phyloP scores from a whole-genome alignment of 2,888 invertebrate species.

The Unio delphinus region DNA sequence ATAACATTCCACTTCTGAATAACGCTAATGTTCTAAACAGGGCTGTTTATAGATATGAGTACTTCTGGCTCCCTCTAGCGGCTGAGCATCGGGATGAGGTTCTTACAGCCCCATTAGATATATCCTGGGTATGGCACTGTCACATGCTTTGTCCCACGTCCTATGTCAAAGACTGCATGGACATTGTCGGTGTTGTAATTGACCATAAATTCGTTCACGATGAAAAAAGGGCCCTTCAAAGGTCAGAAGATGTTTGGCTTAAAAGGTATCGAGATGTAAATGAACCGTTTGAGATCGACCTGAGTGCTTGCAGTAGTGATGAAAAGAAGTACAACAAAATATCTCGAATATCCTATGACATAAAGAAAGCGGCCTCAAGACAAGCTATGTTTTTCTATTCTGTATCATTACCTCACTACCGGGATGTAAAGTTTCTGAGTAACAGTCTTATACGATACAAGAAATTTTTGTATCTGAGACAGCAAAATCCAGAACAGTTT shows the following conservation, averaged over 20 bases:
- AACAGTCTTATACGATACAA: constrained; percentile 69
- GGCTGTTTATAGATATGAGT: constrained; percentile 72
- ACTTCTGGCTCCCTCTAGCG: constrained; percentile 72
- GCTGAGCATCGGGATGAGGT: constrained; percentile 54
- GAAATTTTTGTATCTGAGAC: constrained; percentile 70
- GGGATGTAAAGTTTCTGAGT: constrained; percentile 68
- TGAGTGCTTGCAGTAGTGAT: constrained; percentile 3
- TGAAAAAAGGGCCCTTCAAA: constrained; percentile 29
- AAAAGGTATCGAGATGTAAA: constrained; percentile 37
- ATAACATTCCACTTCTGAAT: constrained; percentile 42
- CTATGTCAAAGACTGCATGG: constrained; percentile 58
- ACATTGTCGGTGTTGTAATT: constrained; percentile 56
- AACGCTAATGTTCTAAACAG: constrained; percentile 64
- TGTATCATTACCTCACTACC: constrained; percentile 73
- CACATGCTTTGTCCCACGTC: constrained; percentile 66
- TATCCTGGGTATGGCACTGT: constrained; percentile 74
- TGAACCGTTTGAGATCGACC: constrained; percentile 39
- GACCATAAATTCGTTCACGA: constrained; percentile 65
- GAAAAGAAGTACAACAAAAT: constrained; percentile 1
- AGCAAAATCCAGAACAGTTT: constrained; percentile 68
- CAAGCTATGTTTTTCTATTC: constrained; percentile 72
- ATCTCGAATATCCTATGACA: constrained; percentile 63
- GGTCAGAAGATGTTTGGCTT: constrained; percentile 39
- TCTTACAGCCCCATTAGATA: constrained; percentile 72
- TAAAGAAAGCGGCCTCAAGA: constrained; percentile 68